phyloP scores from a whole-genome alignment of 2,888 invertebrate genomes.

The Morpho deidamia region DNA sequence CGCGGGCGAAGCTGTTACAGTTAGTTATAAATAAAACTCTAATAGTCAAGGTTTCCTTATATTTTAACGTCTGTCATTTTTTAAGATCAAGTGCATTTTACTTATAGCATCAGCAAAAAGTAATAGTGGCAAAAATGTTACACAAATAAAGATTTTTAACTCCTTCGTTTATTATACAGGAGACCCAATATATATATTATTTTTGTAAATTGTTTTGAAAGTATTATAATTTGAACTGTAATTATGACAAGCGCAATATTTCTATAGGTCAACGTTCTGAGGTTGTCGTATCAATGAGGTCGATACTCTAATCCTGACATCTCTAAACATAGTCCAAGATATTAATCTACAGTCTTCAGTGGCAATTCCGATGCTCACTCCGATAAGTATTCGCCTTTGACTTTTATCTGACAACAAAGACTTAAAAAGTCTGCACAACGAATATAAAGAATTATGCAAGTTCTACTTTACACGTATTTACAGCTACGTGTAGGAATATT shows the following conservation, averaged over 20 bases:
- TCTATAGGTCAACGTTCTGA: background rate
- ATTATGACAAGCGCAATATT: background rate
- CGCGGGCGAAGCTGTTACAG: too few relatives aligned
- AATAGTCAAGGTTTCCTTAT: too few relatives aligned
- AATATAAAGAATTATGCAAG: slow-evolving; percentile 1
- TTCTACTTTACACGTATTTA: background rate
- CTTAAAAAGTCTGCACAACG: slow-evolving; percentile 32
- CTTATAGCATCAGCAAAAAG: too few relatives aligned
- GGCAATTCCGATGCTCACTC: slow-evolving; percentile 10
- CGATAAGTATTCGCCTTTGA: slow-evolving; percentile 13
- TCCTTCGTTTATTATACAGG: too few relatives aligned
- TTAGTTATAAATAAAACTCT: too few relatives aligned
- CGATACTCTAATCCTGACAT: slow-evolving; percentile 5
- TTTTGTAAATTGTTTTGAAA: too few relatives aligned
- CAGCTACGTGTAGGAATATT: too few relatives aligned
- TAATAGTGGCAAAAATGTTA: too few relatives aligned
- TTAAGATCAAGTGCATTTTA: too few relatives aligned
- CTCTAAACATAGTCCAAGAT: slow-evolving; percentile 9
- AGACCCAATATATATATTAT: too few relatives aligned
- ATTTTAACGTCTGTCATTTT: too few relatives aligned
- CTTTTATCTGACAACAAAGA: slow-evolving; percentile 13
- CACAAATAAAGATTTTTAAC: too few relatives aligned
- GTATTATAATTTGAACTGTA: background rate
- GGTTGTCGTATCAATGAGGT: background rate
- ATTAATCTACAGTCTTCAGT: slow-evolving; percentile 9